Evolutionary conservation across 2,888 invertebrate species (phyloP).

Genomic region (Dendrolimus pini): DNA sequence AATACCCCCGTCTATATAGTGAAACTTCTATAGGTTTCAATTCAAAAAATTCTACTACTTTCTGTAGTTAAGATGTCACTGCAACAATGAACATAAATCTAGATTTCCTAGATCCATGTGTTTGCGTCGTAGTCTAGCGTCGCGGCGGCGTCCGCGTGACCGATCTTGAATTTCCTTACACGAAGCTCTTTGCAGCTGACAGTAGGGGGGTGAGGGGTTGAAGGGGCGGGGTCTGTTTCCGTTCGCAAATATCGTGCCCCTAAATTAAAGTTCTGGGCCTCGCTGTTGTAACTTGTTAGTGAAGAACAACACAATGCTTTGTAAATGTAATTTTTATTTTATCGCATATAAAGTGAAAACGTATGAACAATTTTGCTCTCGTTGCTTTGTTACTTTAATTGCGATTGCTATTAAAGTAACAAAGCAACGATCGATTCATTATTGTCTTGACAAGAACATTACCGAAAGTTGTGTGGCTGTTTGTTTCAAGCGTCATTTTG

Average conservation of each 20-base stretch:
- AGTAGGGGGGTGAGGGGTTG: slow-evolving; percentile 27
- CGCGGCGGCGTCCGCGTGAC: slow-evolving; percentile 36
- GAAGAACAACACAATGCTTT: slow-evolving; percentile 15
- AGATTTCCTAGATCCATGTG: not conserved
- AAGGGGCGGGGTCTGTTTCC: slow-evolving; percentile 27
- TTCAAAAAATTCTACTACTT: too few relatives aligned
- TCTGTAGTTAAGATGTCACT: not conserved
- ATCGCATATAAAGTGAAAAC: too few relatives aligned
- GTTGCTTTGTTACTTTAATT: too few relatives aligned
- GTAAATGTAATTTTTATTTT: slow-evolving; percentile 7
- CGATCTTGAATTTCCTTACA: slow-evolving; percentile 56
- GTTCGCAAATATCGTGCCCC: slow-evolving; percentile 50
- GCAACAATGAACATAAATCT: not conserved
- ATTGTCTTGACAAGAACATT: too few relatives aligned
- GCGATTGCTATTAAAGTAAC: too few relatives aligned
- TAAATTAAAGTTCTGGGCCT: slow-evolving; percentile 53
- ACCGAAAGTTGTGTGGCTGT: too few relatives aligned
- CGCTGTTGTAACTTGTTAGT: slow-evolving; percentile 48
- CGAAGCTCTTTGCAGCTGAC: slow-evolving; percentile 64
- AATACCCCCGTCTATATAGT: too few relatives aligned
- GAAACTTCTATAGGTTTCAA: too few relatives aligned
- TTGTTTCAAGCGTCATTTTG: too few relatives aligned
- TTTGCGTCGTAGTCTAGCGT: slow-evolving; percentile 1
- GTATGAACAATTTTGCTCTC: too few relatives aligned
- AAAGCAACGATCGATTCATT: too few relatives aligned